phyloP scores from a whole-genome alignment of 2,888 invertebrate genomes.

The Andrena haemorrhoa region DNA sequence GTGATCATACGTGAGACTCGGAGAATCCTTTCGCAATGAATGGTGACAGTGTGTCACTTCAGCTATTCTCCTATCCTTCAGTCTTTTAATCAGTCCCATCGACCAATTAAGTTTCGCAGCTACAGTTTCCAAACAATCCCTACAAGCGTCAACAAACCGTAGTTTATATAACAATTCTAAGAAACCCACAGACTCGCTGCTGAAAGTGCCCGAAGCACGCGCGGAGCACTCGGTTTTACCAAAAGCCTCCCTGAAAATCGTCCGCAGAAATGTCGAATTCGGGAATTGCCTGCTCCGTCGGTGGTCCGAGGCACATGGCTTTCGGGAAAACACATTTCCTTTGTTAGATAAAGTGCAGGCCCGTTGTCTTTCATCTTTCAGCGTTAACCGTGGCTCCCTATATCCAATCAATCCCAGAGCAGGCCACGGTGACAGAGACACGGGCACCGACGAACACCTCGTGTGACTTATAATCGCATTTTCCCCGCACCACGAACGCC shows the following conservation, averaged over 20 bases:
- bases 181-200: too few relatives aligned
- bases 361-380: constrained; percentile 82
- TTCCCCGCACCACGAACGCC: constrained; percentile 75
- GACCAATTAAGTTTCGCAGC: too few relatives aligned
- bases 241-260: too few relatives aligned
- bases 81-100: too few relatives aligned
- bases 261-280: neutral
- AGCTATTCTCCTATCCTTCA: too few relatives aligned
- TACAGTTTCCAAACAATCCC: too few relatives aligned
- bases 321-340: constrained; percentile 63
- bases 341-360: constrained; percentile 63
- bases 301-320: constrained; percentile 17
- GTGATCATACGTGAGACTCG: neutral
- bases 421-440: constrained; percentile 73
- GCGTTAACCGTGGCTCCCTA: constrained; percentile 61
- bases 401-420: constrained; percentile 82
- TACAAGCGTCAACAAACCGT: too few relatives aligned
- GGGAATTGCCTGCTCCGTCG: neutral
- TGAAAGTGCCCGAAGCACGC: too few relatives aligned
- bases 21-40: neutral
- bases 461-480: constrained; percentile 85
- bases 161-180: too few relatives aligned
- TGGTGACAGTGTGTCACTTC: too few relatives aligned
- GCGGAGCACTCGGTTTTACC: too few relatives aligned
- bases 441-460: constrained; percentile 78